phyloP scores from a whole-genome alignment of 2,888 invertebrate species.

The Pecten maximus region DNA sequence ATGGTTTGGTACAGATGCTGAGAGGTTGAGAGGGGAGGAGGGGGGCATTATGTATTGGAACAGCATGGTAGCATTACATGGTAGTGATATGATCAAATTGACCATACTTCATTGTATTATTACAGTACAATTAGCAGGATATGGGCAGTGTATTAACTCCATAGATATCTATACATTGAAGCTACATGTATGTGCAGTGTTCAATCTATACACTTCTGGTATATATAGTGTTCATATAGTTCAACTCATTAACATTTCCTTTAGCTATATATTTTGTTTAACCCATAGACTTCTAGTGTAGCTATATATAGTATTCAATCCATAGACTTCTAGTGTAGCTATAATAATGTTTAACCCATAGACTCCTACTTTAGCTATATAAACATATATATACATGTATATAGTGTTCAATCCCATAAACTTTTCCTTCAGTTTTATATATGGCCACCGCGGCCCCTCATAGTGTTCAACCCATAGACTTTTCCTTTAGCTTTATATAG shows the following conservation, averaged over 20 bases:
- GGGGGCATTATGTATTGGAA: neutral
- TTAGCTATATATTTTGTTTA: neutral
- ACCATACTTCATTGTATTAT: neutral
- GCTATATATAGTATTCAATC: neutral
- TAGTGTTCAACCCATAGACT: neutral
- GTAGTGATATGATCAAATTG: neutral
- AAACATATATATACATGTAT: neutral
- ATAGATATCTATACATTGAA: neutral
- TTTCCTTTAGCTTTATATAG: no score
- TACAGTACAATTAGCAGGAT: neutral
- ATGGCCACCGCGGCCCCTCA: no score
- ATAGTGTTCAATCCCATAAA: neutral
- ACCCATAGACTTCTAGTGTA: neutral
- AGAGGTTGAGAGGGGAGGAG: neutral
- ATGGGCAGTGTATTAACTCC: neutral
- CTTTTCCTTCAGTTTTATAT: neutral
- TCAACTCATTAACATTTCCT: no score
- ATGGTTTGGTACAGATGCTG: slow-evolving; percentile 13
- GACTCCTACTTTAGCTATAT: neutral
- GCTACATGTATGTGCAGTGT: no score
- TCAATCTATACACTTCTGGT: no score
- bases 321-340: neutral
- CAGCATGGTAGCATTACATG: neutral
- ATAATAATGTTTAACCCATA: neutral
- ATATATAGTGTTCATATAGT: no score